Base-by-base conservation (phyloP, 2,797 vertebrate genomes). In the Fistularia tabacaria region DNA sequence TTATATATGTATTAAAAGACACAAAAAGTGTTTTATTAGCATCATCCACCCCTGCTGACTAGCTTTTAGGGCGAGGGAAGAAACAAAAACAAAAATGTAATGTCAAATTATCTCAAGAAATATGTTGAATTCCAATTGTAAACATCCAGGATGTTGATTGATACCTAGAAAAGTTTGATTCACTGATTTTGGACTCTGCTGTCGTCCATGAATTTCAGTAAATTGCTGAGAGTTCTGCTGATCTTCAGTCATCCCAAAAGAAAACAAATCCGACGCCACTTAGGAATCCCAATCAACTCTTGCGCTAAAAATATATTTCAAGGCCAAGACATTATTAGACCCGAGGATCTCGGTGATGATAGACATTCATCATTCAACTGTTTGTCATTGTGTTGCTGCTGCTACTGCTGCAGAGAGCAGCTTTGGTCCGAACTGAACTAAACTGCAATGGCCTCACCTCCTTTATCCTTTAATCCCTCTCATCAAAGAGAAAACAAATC, bases 401-500 rank as follows among this genome's bases (percentile, higher is more conserved):
- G 25, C 25, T 25, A 80, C 71, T 57, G 73, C 74, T 72, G 79
- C 70, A 40, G 64, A 68, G 71, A 81, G 75, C 72, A 79, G 81
- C 83, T 80, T 81, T 81, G 82, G 67, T 85, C 79, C 77, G 66
- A 84, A 85, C 78, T 85, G 79, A 87, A 84, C 80, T 71, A 83
- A 82, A 86, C 82, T 79, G 76, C 72, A 13, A 59, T 76, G 80
- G 81, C 79, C 77, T 85, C 62, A 63, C 66, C 70, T 81, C 73
- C 75, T 82, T 87, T 83, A 88, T 89, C 87, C 86, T 66, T 87
- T 91, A 91, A 91, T 91, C 90, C 90, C 64, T 86, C 82, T 90
- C 88, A 89, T 90, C 88, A 87, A 78, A 85, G 82, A 81, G 74
- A 86, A 89, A 89, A 88, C 87, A 90, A 90, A 90, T 90, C 86